Percentiles rank a stretch among this genome's conserved stretches.
Evolutionary conservation across 2,113 vertebrate genomes (phyloP).

Genomic region (Xiphophorus couchianus): DNA sequence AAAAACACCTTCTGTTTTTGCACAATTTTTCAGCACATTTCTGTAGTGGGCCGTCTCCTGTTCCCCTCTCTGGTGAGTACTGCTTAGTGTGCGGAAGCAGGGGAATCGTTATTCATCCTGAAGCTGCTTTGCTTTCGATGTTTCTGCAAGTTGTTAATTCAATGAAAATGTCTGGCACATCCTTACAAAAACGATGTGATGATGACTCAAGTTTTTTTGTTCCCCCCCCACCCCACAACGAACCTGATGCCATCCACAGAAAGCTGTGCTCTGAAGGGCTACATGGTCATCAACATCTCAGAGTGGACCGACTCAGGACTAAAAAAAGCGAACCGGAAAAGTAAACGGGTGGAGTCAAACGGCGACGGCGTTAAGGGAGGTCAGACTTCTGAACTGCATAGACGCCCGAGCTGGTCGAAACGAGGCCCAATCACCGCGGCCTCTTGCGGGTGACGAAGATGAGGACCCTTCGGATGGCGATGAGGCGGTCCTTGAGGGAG

Average conservation of each 20-base stretch:
- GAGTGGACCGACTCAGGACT: neutral
- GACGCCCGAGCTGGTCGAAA: constrained; percentile 9
- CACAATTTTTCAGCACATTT: neutral
- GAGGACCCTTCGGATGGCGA: constrained; percentile 86
- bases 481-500: constrained; percentile 89
- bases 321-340: neutral
- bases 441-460: constrained; percentile 90
- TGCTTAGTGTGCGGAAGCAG: neutral
- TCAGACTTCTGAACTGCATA: constrained; percentile 43
- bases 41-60: neutral
- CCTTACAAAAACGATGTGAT: neutral
- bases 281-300: constrained; percentile 12
- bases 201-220: too few relatives aligned
- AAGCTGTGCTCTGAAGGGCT: neutral
- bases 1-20: neutral
- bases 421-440: constrained; percentile 78
- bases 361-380: neutral
- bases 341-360: neutral
- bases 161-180: neutral
- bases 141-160: neutral
- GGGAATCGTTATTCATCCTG: neutral
- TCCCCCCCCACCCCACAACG: neutral
- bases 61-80: constrained; percentile 5
- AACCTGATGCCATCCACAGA: neutral
- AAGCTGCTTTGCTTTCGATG: neutral